Conservation (phyloP, 2,888 invertebrate species). For the Idaea straminata region DNA sequence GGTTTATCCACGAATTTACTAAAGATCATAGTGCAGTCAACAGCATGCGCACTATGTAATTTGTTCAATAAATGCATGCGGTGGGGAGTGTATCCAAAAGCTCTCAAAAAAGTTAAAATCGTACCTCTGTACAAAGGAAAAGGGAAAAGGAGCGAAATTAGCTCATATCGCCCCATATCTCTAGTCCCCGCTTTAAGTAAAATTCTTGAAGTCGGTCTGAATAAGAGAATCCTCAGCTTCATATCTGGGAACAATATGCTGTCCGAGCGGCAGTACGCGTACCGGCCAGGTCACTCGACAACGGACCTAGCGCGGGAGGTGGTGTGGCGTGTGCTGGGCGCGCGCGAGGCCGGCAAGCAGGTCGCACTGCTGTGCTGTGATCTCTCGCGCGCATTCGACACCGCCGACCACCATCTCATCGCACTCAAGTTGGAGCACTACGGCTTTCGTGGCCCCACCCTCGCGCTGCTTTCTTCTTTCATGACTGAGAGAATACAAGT, state of each 20-base stretch:
- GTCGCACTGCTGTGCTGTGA: slow-evolving; percentile 11
- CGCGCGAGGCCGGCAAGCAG: slow-evolving; percentile 4
- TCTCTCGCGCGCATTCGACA: slow-evolving; percentile 9
- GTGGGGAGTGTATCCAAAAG: too few relatives aligned
- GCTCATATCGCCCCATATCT: slow-evolving; percentile 14
- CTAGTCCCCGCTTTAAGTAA: slow-evolving; percentile 11
- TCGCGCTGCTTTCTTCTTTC: slow-evolving; percentile 5
- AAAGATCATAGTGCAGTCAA: too few relatives aligned
- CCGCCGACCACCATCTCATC: slow-evolving; percentile 1
- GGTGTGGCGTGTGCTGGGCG: slow-evolving; percentile 9
- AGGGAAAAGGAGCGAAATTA: slow-evolving; percentile 5
- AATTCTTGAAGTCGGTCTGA: slow-evolving; percentile 11
- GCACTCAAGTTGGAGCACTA: slow-evolving; percentile 6
- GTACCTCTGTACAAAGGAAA: slow-evolving; percentile 14
- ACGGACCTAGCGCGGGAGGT: slow-evolving; percentile 16
- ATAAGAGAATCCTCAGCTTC: slow-evolving; percentile 6
- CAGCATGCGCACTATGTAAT: too few relatives aligned
- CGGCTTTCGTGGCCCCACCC: slow-evolving; percentile 7
- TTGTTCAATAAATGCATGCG: too few relatives aligned
- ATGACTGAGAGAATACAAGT: slow-evolving; percentile 11
- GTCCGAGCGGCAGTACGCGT: slow-evolving; percentile 9
- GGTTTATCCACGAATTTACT: too few relatives aligned
- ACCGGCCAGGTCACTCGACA: slow-evolving; percentile 8
- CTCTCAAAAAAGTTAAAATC: slow-evolving; percentile 10
- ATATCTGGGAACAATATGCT: background rate